A percentile compares a stretch with the other conserved stretches of the same genome.
Conservation (phyloP, 2,888 invertebrate species). For the Lasioglossum leucozonium region DNA sequence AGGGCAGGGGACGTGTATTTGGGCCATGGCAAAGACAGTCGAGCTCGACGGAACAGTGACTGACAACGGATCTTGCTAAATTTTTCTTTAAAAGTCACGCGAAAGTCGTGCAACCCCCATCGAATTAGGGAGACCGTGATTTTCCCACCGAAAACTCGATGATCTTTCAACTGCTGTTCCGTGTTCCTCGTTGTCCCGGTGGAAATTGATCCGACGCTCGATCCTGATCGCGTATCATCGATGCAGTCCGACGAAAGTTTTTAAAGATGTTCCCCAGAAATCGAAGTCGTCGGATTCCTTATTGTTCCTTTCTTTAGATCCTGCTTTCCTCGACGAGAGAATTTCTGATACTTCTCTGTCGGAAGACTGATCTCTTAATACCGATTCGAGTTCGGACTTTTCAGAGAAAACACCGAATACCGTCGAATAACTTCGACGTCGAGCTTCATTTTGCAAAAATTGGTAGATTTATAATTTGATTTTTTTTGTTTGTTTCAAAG, state of each 20-base stretch:
- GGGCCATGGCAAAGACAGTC: not conserved
- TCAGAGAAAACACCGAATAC: not conserved
- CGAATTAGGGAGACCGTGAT: no score
- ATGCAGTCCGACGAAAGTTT: not conserved
- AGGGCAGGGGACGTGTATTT: not conserved
- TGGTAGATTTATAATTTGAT: not conserved
- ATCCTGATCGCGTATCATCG: not conserved
- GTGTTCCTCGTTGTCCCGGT: not conserved
- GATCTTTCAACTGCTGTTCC: not conserved
- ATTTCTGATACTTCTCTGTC: not conserved
- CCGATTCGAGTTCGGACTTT: not conserved
- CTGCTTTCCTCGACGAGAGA: not conserved
- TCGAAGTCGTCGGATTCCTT: not conserved
- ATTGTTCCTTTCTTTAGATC: not conserved
- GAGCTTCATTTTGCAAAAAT: conserved; percentile 62
- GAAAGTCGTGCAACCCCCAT: not conserved
- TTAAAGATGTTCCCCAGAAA: not conserved
- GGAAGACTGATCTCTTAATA: not conserved
- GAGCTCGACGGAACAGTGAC: not conserved
- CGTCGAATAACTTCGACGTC: not conserved
- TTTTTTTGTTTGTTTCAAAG: not conserved
- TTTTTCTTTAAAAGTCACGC: not conserved
- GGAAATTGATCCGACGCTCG: not conserved
- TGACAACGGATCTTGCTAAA: not conserved
- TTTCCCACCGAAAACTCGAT: not conserved